Percentiles rank a stretch among this genome's conserved stretches.
Conservation (phyloP, 2,888 invertebrate species). For the Thera obeliscata region DNA sequence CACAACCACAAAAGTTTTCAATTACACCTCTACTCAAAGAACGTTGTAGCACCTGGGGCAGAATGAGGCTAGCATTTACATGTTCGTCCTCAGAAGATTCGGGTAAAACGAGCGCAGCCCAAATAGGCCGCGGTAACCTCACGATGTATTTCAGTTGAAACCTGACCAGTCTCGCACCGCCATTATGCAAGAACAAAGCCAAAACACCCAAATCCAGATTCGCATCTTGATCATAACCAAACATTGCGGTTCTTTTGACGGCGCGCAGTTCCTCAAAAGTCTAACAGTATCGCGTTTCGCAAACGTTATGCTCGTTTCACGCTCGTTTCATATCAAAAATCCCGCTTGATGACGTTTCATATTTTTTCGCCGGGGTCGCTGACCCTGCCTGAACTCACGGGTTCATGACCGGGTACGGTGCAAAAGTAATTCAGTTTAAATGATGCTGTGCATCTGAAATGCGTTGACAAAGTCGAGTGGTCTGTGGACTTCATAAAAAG, state of each 20-base stretch:
- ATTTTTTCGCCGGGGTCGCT: constrained; percentile 60
- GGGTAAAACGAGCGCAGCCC: not conserved
- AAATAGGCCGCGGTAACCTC: not conserved
- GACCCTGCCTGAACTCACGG: constrained; percentile 58
- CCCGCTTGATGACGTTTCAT: constrained; percentile 65
- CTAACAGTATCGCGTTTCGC: constrained; percentile 36
- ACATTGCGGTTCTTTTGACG: constrained; percentile 28
- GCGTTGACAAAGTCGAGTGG: constrained; percentile 1
- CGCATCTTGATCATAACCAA: constrained; percentile 18
- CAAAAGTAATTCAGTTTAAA: constrained; percentile 31
- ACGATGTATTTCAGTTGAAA: no score
- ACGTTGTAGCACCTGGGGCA: no score
- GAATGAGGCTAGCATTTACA: no score
- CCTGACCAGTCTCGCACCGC: no score
- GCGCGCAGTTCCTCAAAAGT: constrained; percentile 14
- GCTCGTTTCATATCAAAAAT: constrained; percentile 63
- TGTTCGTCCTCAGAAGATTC: not conserved
- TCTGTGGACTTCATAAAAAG: not conserved
- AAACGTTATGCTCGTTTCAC: constrained; percentile 48
- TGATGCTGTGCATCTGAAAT: constrained; percentile 3
- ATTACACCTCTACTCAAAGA: no score
- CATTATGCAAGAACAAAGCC: not conserved
- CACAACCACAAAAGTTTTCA: no score
- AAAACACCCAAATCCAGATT: constrained; percentile 14
- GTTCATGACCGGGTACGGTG: constrained; percentile 60